Conservation (phyloP, 2,888 invertebrate genomes). For the Apomyelois bistriatella region DNA sequence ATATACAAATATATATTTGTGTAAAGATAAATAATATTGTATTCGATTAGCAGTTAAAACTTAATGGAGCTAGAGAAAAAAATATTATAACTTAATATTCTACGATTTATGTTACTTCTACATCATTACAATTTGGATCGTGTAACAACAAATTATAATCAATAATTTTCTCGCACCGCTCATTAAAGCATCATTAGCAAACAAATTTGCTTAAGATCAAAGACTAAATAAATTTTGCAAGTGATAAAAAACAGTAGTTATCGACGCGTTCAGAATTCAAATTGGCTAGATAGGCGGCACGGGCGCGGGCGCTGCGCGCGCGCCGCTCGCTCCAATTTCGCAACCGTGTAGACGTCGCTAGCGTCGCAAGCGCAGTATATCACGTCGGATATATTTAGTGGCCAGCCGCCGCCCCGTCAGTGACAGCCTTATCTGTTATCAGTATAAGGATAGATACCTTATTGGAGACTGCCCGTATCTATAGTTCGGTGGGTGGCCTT, state of each 20-base stretch:
- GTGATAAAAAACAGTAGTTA: constrained; percentile 2
- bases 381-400: constrained; percentile 63
- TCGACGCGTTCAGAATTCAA: constrained; percentile 9
- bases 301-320: constrained; percentile 31
- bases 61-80: no score
- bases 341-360: constrained; percentile 56
- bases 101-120: no score
- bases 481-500: constrained; percentile 50
- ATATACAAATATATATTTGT: no score
- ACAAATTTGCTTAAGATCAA: not conserved
- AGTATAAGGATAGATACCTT: constrained; percentile 66
- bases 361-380: constrained; percentile 54
- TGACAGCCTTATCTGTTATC: constrained; percentile 77
- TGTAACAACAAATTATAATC: not conserved
- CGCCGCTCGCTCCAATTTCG: constrained; percentile 68
- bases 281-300: constrained; percentile 24
- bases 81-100: no score
- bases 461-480: constrained; percentile 49
- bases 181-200: not conserved
- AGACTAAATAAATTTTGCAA: not conserved
- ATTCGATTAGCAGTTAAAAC: no score
- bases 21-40: no score
- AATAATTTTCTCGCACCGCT: not conserved
- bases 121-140: no score
- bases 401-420: constrained; percentile 62